Evolutionary conservation across 2,113 vertebrate genomes (phyloP), one percentile per base, ranked within the genome.

Genomic region (Erythrocebus patas): DNA sequence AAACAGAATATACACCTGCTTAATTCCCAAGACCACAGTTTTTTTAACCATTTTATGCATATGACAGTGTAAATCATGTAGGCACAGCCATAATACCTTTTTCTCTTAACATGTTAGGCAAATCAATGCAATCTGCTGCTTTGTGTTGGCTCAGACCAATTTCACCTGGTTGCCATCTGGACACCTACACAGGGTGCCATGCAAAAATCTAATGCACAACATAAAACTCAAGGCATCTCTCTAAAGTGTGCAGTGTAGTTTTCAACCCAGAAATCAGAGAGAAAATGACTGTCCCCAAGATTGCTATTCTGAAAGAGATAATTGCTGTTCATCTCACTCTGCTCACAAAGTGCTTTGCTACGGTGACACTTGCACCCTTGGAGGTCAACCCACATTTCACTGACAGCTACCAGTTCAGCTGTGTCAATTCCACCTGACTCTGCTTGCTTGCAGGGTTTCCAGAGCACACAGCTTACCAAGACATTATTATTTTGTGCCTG

Each of bases 271-370:
- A 96, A 96, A 94, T 89, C 95, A 87, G 40, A 95, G 48, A 98
- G 95, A 97, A 97, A 97, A 97, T 96, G 92, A 97, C 82, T 76
- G 10, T 97, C 92, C 87, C 92, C 59, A 78, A 91, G 95, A 90
- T 30, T 95, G 95, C 94, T 95, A 70, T 91, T 96, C 87, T 10
- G 7, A 79, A 95, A 87, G 79, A 91, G 93, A 98, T 98, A 86
- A 98, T 97, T 95, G 97, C 95, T 97, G 93, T 89, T 98, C 93
- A 61, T 88, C 94, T 97, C 96, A 92, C 97, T 98, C 96, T 97
- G 97, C 98, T 98, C 98, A 95, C 98, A 95, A 97, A 98, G 95
- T 93, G 93, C 97, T 91, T 97, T 96, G 75, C 96, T 93, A 96
- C 57, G 79, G 95, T 96, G 97, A 94, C 85, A 96, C 94, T 98